These are phyloP conservation scores for Callionymus lyra DNA, from an alignment of 2,113 vertebrate genomes.

Conservation along the genomic window DNA sequence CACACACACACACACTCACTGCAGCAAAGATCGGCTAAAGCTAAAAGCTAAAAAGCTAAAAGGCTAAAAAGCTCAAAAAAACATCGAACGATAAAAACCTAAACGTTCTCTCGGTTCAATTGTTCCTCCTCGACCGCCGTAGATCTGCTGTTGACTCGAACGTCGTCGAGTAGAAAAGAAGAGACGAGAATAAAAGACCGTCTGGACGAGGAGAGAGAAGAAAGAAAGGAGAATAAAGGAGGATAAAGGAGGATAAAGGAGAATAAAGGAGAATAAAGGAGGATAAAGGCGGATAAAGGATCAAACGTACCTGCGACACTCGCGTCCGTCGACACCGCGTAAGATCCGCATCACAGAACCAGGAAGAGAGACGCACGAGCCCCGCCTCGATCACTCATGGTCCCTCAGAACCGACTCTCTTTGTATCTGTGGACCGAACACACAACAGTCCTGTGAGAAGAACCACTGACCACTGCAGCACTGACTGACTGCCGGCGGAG, in stretches of 20 bases:
- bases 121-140: not conserved
- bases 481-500: constrained; percentile 24
- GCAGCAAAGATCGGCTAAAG: constrained; percentile 42
- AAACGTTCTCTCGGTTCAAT: not conserved
- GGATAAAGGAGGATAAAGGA: too few relatives aligned
- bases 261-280: too few relatives aligned
- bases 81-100: too few relatives aligned
- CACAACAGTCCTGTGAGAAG: constrained; percentile 35
- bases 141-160: not conserved
- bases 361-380: too few relatives aligned
- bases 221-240: not conserved
- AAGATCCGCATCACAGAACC: too few relatives aligned
- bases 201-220: not conserved
- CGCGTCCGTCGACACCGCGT: too few relatives aligned
- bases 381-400: too few relatives aligned
- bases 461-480: constrained; percentile 18
- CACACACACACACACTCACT: constrained; percentile 27
- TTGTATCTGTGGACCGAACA: constrained; percentile 31
- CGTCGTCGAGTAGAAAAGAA: not conserved
- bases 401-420: too few relatives aligned
- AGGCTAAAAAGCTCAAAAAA: too few relatives aligned
- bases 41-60: too few relatives aligned
- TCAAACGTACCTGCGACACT: too few relatives aligned
- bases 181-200: not conserved
- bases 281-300: too few relatives aligned